Percentiles rank a stretch among this genome's conserved stretches.
Conservation (phyloP, 1,140 invertebrate species). For the Galleria mellonella region DNA sequence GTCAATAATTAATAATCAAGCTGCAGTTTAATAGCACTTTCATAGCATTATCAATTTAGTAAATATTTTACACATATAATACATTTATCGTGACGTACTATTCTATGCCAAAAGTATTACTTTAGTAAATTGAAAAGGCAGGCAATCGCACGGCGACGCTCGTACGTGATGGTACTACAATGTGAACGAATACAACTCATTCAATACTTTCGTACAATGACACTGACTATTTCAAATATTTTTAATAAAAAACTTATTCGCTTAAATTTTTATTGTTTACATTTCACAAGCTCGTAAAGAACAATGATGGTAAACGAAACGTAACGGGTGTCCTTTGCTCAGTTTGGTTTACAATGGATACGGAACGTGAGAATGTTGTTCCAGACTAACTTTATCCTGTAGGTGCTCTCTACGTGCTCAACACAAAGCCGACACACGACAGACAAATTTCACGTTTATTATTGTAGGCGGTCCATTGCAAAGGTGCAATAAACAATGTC, state of each 20-base stretch:
- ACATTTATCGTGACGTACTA: too few species aligned
- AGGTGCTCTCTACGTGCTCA: slow-evolving; percentile 49
- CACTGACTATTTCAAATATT: slow-evolving; percentile 14
- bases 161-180: slow-evolving; percentile 40
- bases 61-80: too few species aligned
- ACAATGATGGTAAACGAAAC: slow-evolving; percentile 61
- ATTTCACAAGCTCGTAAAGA: slow-evolving; percentile 57
- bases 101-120: neutral
- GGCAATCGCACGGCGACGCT: slow-evolving; percentile 21
- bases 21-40: too few species aligned
- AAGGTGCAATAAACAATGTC: slow-evolving; percentile 62
- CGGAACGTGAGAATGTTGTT: slow-evolving; percentile 66
- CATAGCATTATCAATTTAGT: too few species aligned
- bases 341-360: slow-evolving; percentile 59
- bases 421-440: slow-evolving; percentile 50
- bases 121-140: slow-evolving; percentile 29
- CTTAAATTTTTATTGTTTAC: slow-evolving; percentile 45
- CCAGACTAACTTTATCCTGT: slow-evolving; percentile 50
- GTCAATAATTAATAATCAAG: too few species aligned
- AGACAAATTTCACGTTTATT: slow-evolving; percentile 38
- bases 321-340: slow-evolving; percentile 47
- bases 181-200: slow-evolving; percentile 27
- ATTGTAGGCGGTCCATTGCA: slow-evolving; percentile 46
- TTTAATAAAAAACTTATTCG: slow-evolving; percentile 9
- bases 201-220: slow-evolving; percentile 38